A percentile compares a stretch with the other conserved stretches of the same genome.
These are phyloP conservation scores for Scaptodrosophila latifasciaeformis DNA, from an alignment of 2,888 invertebrate genomes.

Conservation along the genomic window DNA sequence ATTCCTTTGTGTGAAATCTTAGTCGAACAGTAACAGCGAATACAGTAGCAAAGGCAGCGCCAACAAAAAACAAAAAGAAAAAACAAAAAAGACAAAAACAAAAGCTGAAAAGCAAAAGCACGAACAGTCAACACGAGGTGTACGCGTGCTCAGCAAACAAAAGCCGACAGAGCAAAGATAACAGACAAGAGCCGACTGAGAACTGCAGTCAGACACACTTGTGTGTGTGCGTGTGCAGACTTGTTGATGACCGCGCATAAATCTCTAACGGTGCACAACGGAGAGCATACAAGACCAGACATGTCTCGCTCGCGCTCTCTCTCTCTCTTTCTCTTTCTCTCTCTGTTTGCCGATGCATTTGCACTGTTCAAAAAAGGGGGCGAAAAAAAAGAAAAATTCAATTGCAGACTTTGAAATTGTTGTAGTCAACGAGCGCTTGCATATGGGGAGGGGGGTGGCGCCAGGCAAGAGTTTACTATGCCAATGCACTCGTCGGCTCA, in stretches of 20 bases:
- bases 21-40: slow-evolving; percentile 3
- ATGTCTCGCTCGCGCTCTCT: slow-evolving; percentile 18
- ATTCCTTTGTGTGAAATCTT: slow-evolving; percentile 38
- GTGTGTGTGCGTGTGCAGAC: slow-evolving; percentile 28
- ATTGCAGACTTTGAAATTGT: no score
- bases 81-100: slow-evolving; percentile 10
- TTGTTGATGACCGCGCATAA: slow-evolving; percentile 58
- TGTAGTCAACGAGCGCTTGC: slow-evolving; percentile 30
- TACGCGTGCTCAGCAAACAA: slow-evolving; percentile 10
- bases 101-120: slow-evolving; percentile 14
- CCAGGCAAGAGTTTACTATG: slow-evolving; percentile 67
- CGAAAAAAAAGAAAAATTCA: no score
- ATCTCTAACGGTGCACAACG: slow-evolving; percentile 47
- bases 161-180: no score
- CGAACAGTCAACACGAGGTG: slow-evolving; percentile 6
- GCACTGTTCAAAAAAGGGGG: no score
- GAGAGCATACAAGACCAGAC: slow-evolving; percentile 3
- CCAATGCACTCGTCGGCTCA: slow-evolving; percentile 67
- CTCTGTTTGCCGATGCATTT: slow-evolving; percentile 9
- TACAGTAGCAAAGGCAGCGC: slow-evolving; percentile 3
- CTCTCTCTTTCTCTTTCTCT: neutral
- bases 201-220: neutral
- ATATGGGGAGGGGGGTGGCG: slow-evolving; percentile 38
- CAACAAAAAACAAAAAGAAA: slow-evolving; percentile 4
- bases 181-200: slow-evolving; percentile 17